Base-by-base conservation (phyloP, 2,888 invertebrate genomes). In the Polylopha cassiicola region DNA sequence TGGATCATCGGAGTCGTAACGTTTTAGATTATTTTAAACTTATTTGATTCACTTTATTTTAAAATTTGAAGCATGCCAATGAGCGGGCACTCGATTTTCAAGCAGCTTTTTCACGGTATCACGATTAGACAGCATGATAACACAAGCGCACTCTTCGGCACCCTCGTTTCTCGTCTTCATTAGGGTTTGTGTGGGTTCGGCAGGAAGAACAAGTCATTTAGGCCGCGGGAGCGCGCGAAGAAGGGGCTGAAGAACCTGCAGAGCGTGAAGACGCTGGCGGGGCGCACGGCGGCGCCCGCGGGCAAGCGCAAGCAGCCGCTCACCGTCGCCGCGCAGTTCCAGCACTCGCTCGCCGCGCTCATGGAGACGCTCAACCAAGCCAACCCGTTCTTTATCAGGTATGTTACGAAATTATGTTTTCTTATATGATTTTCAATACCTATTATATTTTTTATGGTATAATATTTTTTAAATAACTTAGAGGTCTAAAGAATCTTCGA, bases 261-360 rank as follows among this genome's bases (percentile, higher is more conserved):
- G 80, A 94, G 95, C 33, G 93, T 97, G 46, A 97, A 97, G 81
- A 95, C 95, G 3, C 84, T 97, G 34, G 95, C 95, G 1, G 95
- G 94, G 2, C 87, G 91, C 50, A 93, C 89, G 27, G 87, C 89
- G 39, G 87, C 89, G 46, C 84, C 88, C 1, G 87, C 88, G 6
- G 87, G 87, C 29, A 92, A 92, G 20, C 85, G 95, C 43, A 95
- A 95, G 73, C 94, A 95, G 62, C 95, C 95, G 6, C 90, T 95
- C 64, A 97, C 97, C 0, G 98, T 98, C 1, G 94, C 96, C 1
- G 95, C 95, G 7, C 98, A 98, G 82, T 98, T 98, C 77, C 94
- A 97, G 75, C 94, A 94, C 75, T 97, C 97, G 29, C 85, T 98
- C 36, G 93, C 94, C 47, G 92, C 94, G 17, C 86, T 98, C 24